phyloP scores from a whole-genome alignment of 1,140 invertebrate genomes.

The Oscheius sp. region DNA sequence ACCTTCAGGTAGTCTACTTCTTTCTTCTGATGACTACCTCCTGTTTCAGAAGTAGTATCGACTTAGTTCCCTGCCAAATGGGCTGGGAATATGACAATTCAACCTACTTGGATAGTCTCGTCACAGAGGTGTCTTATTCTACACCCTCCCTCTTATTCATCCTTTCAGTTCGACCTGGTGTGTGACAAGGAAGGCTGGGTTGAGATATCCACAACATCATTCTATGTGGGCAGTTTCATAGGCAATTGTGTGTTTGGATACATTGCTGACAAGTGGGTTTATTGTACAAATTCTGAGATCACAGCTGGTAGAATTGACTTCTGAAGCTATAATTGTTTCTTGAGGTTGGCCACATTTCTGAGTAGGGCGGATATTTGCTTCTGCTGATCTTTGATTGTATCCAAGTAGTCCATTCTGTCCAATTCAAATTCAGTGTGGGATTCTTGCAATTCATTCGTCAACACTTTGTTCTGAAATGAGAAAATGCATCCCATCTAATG shows the following conservation, averaged over 20 bases:
- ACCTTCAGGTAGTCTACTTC: constrained; percentile 15
- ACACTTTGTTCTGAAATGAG: no score
- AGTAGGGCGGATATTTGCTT: no score
- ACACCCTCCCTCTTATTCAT: not conserved
- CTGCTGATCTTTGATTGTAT: no score
- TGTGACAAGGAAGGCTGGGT: constrained; percentile 71
- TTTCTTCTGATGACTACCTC: constrained; percentile 62
- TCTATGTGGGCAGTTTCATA: constrained; percentile 72
- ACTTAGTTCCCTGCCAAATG: constrained; percentile 60
- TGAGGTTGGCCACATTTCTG: no score
- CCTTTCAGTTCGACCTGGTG: constrained; percentile 69
- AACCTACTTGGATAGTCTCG: constrained; percentile 64
- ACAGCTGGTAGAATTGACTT: no score
- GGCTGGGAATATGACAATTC: constrained; percentile 66
- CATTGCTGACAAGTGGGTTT: constrained; percentile 67
- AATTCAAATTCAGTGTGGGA: no score
- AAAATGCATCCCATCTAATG: no score
- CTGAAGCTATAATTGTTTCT: no score
- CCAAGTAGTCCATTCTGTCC: no score
- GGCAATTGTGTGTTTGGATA: constrained; percentile 73
- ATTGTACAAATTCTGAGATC: no score
- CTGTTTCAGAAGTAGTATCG: constrained; percentile 22
- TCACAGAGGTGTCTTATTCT: constrained; percentile 61
- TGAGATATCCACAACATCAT: constrained; percentile 69
- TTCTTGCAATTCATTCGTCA: no score